A percentile compares a stretch with the other conserved stretches of the same genome.
Conservation (phyloP, 1,140 invertebrate species). For the Aphaenogaster floridana region DNA sequence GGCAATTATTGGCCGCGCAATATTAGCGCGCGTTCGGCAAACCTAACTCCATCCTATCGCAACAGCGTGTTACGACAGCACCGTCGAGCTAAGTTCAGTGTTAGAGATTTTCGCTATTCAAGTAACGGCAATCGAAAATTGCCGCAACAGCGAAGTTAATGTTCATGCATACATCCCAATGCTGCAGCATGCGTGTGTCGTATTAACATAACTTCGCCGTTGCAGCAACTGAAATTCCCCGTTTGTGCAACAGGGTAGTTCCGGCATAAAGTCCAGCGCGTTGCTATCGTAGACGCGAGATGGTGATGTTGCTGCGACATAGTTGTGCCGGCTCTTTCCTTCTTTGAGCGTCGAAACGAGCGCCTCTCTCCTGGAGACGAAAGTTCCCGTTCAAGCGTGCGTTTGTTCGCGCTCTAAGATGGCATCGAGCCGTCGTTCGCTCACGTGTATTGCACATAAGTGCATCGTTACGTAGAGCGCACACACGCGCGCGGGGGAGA, state of each 20-base stretch:
- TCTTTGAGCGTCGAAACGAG: not conserved
- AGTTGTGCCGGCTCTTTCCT: not conserved
- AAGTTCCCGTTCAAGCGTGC: slow-evolving; percentile 16
- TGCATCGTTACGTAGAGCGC: slow-evolving; percentile 28
- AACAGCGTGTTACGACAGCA: slow-evolving; percentile 1
- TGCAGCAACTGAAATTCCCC: slow-evolving; percentile 45
- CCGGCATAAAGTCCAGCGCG: not conserved
- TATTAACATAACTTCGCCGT: slow-evolving; percentile 31
- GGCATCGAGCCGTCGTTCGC: slow-evolving; percentile 40
- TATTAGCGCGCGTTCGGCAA: slow-evolving; percentile 13
- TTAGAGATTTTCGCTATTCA: slow-evolving; percentile 40
- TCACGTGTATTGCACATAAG: slow-evolving; percentile 8
- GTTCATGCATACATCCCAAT: slow-evolving; percentile 26
- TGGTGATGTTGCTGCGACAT: not conserved
- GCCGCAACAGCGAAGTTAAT: slow-evolving; percentile 38
- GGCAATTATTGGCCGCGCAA: not conserved
- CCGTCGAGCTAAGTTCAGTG: slow-evolving; percentile 33
- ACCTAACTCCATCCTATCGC: slow-evolving; percentile 9
- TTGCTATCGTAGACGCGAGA: slow-evolving; percentile 7
- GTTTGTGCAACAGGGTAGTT: slow-evolving; percentile 28
- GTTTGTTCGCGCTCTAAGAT: slow-evolving; percentile 56
- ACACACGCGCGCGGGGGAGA: slow-evolving; percentile 30
- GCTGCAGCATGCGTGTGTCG: slow-evolving; percentile 12
- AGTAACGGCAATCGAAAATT: slow-evolving; percentile 32
- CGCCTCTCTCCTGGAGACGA: not conserved